Base-by-base conservation (phyloP, 1,140 invertebrate genomes). In the Littorina saxatilis region DNA sequence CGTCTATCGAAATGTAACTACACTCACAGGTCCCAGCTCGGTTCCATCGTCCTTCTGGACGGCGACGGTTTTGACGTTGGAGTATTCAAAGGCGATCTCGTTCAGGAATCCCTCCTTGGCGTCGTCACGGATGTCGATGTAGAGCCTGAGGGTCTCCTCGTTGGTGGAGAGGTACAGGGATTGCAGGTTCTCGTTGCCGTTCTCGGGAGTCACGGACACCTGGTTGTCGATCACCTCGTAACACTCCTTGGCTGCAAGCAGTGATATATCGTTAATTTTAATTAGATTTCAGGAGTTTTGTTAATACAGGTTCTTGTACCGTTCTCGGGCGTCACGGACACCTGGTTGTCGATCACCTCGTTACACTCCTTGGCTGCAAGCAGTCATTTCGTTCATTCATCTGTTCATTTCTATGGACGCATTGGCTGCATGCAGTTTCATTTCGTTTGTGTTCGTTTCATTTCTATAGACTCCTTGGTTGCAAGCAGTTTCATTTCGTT, bases 151-250 rank as follows among this genome's bases (percentile, higher is more conserved):
- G n/a, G 61, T 66, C 27, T 66, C 61, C 20, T 27, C 27, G 61
- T 29, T 66, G 61, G 61, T 32, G 61, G 61, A 32, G 27, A 66
- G n/a, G 61, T 32, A 29, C 61, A 66, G n/a, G n/a, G 61, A 66
- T 9, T 32, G 27, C 61, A 66, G 4, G 61, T 66, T 35, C 61
- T 66, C 61, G 27, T 66, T n/a, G 5, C 61, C 61, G 61, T 66
- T 66, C 29, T 27, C 20, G 4, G 61, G 61, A 7, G 61, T 66
- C 20, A 66, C 61, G 27, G 20, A 32, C n/a, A 66, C 61, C 20
- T 9, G 9, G 61, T 5, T 7, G 9, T 27, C 29, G 4, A 66
- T 66, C 5, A 27, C n/a, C n/a, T 32, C 5, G 61, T 29, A 1
- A 32, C 61, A 63, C 4, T 47, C 43, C 43, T 47, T 47, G 7